These are phyloP conservation scores for Tridacna gigas DNA, from an alignment of 2,888 invertebrate genomes.

Conservation along the genomic window DNA sequence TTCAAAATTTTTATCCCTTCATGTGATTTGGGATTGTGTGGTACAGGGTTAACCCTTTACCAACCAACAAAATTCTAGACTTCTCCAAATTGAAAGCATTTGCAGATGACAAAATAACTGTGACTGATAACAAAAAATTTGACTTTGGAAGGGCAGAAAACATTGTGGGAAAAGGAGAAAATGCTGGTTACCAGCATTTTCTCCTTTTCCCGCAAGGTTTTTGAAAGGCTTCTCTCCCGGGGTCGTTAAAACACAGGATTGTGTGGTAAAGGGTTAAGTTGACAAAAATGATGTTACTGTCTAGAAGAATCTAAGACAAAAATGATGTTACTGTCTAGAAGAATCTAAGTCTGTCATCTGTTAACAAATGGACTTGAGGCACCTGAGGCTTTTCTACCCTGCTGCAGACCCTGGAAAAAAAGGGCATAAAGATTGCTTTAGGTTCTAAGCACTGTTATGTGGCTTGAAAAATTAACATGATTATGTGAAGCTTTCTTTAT, in stretches of 20 bases:
- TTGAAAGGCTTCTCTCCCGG: not conserved
- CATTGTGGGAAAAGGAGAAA: not conserved
- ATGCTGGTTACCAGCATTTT: not conserved
- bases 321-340: not conserved
- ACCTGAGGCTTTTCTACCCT: constrained; percentile 43
- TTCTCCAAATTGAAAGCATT: no score
- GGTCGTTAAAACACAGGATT: no score
- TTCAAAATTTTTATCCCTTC: no score
- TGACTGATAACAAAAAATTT: no score
- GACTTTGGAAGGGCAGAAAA: not conserved
- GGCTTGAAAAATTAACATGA: no score
- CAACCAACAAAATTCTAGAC: no score
- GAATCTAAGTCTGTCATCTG: constrained; percentile 43
- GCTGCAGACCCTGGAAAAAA: constrained; percentile 55
- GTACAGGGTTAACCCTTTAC: no score
- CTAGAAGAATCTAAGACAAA: not conserved
- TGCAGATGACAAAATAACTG: no score
- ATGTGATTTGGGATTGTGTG: no score
- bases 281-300: not conserved
- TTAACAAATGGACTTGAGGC: constrained; percentile 48
- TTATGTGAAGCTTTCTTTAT: no score
- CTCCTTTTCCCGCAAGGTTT: not conserved
- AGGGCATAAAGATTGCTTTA: no score
- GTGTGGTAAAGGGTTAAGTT: not conserved
- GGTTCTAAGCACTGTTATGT: no score